phyloP scores from a whole-genome alignment of 2,113 vertebrate species.

The Heliornis fulica region DNA sequence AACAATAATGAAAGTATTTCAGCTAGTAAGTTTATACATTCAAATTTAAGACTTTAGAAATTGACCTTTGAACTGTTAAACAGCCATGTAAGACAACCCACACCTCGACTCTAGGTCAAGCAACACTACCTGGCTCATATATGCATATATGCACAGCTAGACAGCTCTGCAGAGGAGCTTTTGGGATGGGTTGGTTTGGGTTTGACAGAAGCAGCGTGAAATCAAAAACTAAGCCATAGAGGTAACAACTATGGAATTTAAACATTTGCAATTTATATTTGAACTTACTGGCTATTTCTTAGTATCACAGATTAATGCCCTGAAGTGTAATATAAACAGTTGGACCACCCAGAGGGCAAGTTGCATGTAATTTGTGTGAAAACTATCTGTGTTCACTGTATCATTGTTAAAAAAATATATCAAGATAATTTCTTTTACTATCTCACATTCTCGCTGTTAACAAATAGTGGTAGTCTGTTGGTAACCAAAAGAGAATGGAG shows the following conservation, averaged over 20 bases:
- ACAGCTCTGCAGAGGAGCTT: background rate
- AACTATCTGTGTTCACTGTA: background rate
- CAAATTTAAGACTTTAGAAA: background rate
- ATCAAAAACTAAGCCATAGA: background rate
- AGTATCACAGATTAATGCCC: background rate
- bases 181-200: background rate
- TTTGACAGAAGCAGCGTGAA: background rate
- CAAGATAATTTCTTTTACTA: background rate
- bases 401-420: background rate
- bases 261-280: background rate
- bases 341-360: background rate
- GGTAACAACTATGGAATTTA: background rate
- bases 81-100: background rate
- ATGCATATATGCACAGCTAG: background rate
- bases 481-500: background rate
- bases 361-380: background rate
- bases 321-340: background rate
- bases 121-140: background rate
- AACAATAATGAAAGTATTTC: background rate
- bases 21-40: background rate
- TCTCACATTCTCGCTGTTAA: background rate
- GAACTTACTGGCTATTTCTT: background rate
- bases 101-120: background rate
- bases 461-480: background rate
- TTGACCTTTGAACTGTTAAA: background rate